These are phyloP conservation scores for Cuculus canorus DNA, from an alignment of 2,797 vertebrate species.

Conservation along the genomic window DNA sequence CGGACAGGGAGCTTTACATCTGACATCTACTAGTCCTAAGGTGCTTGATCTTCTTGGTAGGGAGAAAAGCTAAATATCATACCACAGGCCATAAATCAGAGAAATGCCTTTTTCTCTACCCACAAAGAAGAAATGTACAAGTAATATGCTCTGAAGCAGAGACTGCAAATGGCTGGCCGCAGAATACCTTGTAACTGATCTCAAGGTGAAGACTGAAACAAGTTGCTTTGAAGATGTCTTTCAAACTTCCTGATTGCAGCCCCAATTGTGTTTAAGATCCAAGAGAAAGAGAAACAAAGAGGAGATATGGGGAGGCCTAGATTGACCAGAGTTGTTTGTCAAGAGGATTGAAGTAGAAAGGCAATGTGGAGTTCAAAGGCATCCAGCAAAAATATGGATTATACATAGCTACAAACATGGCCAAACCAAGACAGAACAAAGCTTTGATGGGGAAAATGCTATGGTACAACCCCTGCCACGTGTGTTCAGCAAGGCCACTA, in stretches of 20 bases:
- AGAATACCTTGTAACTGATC: conserved; percentile 15
- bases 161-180: not conserved
- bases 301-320: not conserved
- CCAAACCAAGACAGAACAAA: not conserved
- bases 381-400: fast-evolving
- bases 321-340: not conserved
- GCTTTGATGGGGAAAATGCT: not conserved
- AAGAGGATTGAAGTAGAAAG: conserved; percentile 14
- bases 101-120: conserved; percentile 44
- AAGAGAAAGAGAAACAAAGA: not conserved
- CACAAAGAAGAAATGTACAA: conserved; percentile 34
- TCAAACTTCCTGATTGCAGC: not conserved
- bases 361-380: not conserved
- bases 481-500: not conserved
- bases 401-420: not conserved
- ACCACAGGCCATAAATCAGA: conserved; percentile 38
- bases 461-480: not conserved
- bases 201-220: conserved; percentile 10
- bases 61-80: conserved; percentile 3
- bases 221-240: conserved; percentile 48
- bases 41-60: conserved; percentile 17
- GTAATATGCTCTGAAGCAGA: not conserved
- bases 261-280: not conserved
- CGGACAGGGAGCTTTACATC: not conserved
- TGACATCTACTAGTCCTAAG: conserved; percentile 46